phyloP scores from a whole-genome alignment of 2,113 vertebrate genomes.

The Dromiciops gliroides region DNA sequence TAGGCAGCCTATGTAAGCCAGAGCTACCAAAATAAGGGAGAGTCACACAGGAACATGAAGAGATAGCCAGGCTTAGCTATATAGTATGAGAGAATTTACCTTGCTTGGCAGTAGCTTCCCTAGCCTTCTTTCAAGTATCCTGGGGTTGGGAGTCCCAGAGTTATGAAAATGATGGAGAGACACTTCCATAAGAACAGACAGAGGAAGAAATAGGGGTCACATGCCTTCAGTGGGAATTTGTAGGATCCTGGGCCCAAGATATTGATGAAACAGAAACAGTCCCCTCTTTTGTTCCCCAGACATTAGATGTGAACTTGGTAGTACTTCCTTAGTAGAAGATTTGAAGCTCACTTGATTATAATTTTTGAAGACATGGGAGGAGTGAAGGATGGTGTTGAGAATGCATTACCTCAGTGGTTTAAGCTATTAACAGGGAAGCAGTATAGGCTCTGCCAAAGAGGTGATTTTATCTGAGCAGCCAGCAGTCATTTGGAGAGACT shows the following conservation, averaged over 20 bases:
- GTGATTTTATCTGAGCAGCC: not conserved
- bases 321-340: not conserved
- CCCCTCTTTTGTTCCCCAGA: not conserved
- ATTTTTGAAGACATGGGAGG: not conserved
- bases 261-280: not conserved
- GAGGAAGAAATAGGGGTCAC: not conserved
- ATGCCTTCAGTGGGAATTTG: not conserved
- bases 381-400: not conserved
- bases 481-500: constrained; percentile 1
- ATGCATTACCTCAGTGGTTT: not conserved
- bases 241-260: not conserved
- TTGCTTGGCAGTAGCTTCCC: not conserved
- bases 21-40: not conserved
- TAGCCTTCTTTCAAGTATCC: not conserved
- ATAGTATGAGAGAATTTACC: not conserved
- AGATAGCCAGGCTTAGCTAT: not conserved
- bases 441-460: not conserved
- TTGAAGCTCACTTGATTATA: not conserved
- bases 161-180: not conserved
- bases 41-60: not conserved
- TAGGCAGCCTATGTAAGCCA: not conserved
- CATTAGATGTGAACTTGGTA: not conserved
- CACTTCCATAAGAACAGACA: not conserved
- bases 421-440: not conserved
- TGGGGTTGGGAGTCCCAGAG: not conserved